Conservation (phyloP, 2,113 vertebrate genomes). For the Montifringilla adamsi region DNA sequence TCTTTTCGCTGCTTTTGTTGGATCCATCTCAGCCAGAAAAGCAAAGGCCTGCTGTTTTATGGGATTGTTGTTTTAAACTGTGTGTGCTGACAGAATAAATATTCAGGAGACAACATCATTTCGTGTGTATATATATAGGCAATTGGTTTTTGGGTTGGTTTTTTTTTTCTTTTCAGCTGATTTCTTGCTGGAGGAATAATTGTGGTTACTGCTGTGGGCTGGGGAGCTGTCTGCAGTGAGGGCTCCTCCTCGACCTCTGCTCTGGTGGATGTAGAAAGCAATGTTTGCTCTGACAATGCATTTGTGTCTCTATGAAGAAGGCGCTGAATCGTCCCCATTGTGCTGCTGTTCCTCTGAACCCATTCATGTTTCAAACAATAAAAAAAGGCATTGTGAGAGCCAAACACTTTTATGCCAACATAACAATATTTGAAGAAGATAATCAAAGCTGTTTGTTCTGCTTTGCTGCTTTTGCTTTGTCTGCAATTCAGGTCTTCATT, state of each 20-base stretch:
- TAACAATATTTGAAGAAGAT: slow-evolving; percentile 55
- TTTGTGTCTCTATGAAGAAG: background rate
- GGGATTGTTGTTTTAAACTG: background rate
- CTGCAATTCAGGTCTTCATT: slow-evolving; percentile 33
- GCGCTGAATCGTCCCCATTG: slow-evolving; percentile 2
- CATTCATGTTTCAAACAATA: background rate
- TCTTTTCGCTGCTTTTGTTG: background rate
- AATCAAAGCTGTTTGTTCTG: slow-evolving; percentile 59
- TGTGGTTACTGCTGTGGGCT: background rate
- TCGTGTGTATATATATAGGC: background rate
- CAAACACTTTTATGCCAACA: background rate
- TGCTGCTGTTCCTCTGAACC: background rate
- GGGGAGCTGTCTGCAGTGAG: background rate
- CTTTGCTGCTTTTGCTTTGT: slow-evolving; percentile 28
- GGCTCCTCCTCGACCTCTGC: background rate
- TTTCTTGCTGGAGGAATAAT: background rate
- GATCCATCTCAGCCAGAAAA: background rate
- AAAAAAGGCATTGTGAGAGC: slow-evolving; percentile 16
- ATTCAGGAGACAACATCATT: background rate
- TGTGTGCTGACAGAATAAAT: background rate
- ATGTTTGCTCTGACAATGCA: background rate
- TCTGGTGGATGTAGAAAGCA: background rate
- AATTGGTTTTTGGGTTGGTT: background rate
- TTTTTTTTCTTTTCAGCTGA: background rate
- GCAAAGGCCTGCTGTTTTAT: background rate